Conservation (phyloP, 2,113 vertebrate species). For the Andinoacara biseriatus region DNA sequence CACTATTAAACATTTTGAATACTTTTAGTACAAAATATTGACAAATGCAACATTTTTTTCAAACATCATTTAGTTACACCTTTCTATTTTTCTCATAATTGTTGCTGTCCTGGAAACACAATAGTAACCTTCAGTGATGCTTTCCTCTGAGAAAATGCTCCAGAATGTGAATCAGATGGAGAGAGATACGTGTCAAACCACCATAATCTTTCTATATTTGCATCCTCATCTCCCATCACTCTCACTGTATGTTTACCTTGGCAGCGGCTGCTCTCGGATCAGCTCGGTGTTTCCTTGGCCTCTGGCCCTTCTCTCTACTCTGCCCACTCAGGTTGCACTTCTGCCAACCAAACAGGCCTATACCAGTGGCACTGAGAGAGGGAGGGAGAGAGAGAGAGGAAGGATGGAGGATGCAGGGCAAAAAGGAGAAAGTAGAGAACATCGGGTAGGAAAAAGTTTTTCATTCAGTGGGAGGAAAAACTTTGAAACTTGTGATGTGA, state of each 20-base stretch:
- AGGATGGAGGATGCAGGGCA: slow-evolving; percentile 2
- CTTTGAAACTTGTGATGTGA: slow-evolving; percentile 16
- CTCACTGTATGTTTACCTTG: slow-evolving; percentile 54
- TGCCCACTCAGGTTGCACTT: slow-evolving; percentile 56
- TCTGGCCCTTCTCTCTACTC: slow-evolving; percentile 50
- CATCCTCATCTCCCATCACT: slow-evolving; percentile 23
- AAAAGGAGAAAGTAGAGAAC: slow-evolving; percentile 33
- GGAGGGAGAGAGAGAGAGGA: not conserved
- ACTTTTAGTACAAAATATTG: not conserved
- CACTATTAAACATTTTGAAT: not conserved
- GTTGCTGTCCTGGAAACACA: not conserved
- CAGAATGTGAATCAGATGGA: slow-evolving; percentile 47
- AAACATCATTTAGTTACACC: not conserved
- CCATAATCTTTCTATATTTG: slow-evolving; percentile 58
- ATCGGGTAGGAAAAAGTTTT: slow-evolving; percentile 18
- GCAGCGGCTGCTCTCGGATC: slow-evolving; percentile 49
- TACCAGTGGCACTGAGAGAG: slow-evolving; percentile 5
- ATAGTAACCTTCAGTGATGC: not conserved
- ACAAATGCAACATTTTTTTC: not conserved
- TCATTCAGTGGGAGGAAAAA: not conserved
- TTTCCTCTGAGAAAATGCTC: slow-evolving; percentile 28
- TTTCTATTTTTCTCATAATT: not conserved
- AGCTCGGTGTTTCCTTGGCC: slow-evolving; percentile 44
- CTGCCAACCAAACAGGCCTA: slow-evolving; percentile 30
- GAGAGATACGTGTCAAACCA: slow-evolving; percentile 42